Evolutionary conservation across 2,797 vertebrate species (phyloP), one percentile per base, ranked within the genome.

Genomic region (Xiphorhynchus erythropygius): DNA sequence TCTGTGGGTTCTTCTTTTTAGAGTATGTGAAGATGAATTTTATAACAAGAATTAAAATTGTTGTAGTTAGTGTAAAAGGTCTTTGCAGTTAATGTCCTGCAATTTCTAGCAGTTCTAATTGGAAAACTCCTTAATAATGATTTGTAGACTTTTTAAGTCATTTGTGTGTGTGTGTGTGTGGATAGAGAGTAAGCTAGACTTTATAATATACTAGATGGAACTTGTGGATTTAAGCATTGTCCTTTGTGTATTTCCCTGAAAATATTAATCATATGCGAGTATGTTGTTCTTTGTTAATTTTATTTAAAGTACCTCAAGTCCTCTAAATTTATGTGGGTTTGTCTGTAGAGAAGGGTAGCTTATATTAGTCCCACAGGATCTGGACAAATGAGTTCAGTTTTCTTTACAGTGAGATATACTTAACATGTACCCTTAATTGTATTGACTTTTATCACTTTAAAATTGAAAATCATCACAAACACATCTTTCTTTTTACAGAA

Each of bases 401-500:
- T 64, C 19, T 83, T 85, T 55, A 33, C 42, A 50, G 46, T 42
- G 35, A 46, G 39, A 65, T 71, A 50, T n/a, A 37, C 18, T 76
- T 71, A 80, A 92, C 90, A 52, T 59, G 19, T 35, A 46, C 9
- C 7, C 32, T 11, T 78, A 56, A 23, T 13, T 56, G 5, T 62
- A 50, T 32, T 87, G 69, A 59, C 7, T 84, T 82, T 3, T n/a
- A 7, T 53, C 94, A 33, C 3, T 86, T 83, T 95, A 79, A 73
- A 68, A 19, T 77, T 44, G 25, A 13, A 49, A 16, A 63, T 25
- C 25, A 49, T 78, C 19, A 52, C 15, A 59, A 79, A 55, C 50
- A 18, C 3, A 2, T 64, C 3, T 87, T 81, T 76, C 35, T 13
- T 35, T 93, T 89, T 97, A 46, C 90, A 99, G 98, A 94, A 98